Conservation (phyloP, 2,797 vertebrate genomes). For the Siniperca obscura region DNA sequence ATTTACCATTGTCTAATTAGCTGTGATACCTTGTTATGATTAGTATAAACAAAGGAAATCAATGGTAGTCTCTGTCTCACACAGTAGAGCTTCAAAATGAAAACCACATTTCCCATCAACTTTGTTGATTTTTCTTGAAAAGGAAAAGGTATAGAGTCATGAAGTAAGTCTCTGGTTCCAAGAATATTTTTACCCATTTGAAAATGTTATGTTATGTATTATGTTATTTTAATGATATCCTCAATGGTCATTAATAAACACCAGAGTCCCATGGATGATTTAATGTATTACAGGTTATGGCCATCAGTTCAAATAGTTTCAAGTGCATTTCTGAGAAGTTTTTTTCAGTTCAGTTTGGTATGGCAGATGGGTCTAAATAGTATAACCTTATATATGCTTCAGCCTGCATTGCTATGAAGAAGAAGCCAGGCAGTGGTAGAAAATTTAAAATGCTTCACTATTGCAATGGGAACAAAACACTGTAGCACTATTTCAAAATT, state of each 20-base stretch:
- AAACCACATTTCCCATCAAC: background rate
- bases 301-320: background rate
- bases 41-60: background rate
- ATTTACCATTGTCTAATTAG: conserved; percentile 5
- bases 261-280: background rate
- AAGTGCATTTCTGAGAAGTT: background rate
- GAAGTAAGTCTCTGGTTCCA: background rate
- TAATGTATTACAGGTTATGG: background rate
- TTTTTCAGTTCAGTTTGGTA: background rate
- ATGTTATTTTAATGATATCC: conserved; percentile 10
- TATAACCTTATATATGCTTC: background rate
- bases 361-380: conserved; percentile 11
- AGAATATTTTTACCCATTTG: background rate
- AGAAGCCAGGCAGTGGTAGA: conserved; percentile 2
- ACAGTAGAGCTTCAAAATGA: conserved; percentile 5
- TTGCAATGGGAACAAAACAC: background rate
- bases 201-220: background rate
- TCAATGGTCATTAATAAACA: conserved; percentile 3
- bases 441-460: background rate
- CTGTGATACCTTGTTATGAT: conserved; percentile 20
- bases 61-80: conserved; percentile 6
- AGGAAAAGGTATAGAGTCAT: background rate
- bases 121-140: background rate
- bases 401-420: background rate
- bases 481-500: background rate